phyloP scores from a whole-genome alignment of 2,888 invertebrate genomes.

The Diachrysia chrysitis region DNA sequence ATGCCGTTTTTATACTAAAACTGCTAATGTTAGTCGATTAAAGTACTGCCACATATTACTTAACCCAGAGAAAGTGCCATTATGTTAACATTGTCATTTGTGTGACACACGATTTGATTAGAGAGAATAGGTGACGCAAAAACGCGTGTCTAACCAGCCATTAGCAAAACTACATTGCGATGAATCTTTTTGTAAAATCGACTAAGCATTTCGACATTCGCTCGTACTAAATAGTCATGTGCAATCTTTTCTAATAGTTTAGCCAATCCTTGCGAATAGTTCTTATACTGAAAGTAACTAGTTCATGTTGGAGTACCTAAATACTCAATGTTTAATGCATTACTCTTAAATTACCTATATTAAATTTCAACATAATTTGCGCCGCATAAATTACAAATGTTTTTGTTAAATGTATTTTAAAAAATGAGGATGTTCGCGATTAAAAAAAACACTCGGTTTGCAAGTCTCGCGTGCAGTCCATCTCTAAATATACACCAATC shows the following conservation, averaged over 20 bases:
- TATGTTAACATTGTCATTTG: slow-evolving; percentile 29
- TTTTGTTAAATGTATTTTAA: neutral
- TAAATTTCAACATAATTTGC: neutral
- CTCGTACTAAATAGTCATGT: slow-evolving; percentile 2
- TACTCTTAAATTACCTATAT: neutral
- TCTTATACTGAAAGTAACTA: neutral
- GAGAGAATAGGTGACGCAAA: slow-evolving; percentile 44
- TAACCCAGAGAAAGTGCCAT: slow-evolving; percentile 35
- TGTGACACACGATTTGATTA: slow-evolving; percentile 23
- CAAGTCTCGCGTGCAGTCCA: no score
- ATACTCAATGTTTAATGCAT: no score
- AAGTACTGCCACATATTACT: no score
- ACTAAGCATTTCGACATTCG: slow-evolving; percentile 23
- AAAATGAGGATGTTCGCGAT: no score
- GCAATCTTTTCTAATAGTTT: neutral
- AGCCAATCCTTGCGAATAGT: neutral
- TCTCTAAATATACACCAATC: no score
- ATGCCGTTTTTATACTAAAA: no score
- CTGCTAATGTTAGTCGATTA: no score
- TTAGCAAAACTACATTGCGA: slow-evolving; percentile 25
- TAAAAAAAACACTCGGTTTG: no score
- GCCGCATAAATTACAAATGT: neutral
- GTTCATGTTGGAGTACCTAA: neutral
- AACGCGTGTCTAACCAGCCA: slow-evolving; percentile 26
- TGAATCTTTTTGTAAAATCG: slow-evolving; percentile 18